Percentiles rank a stretch among this genome's conserved stretches.
phyloP scores from a whole-genome alignment of 2,888 invertebrate genomes.

The Himalopsyche kuldschensis region DNA sequence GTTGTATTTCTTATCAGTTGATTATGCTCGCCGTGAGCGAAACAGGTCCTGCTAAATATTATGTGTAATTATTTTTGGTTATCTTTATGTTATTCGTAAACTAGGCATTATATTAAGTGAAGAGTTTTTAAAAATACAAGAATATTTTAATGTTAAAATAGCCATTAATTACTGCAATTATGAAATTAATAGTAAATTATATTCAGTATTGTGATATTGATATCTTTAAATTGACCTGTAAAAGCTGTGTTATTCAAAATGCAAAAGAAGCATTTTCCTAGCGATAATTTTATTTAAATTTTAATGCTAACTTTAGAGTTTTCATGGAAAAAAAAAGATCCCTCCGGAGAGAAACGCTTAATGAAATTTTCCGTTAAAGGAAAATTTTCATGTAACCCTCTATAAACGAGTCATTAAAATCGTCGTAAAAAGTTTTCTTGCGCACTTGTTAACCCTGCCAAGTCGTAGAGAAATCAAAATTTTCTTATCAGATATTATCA shows the following conservation, averaged over 20 bases:
- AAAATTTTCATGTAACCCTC: not conserved
- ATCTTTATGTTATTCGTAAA: no score
- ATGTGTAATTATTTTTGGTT: no score
- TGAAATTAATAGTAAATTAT: no score
- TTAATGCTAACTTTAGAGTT: not conserved
- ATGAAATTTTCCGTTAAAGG: not conserved
- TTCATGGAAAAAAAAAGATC: not conserved
- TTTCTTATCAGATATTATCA: no score
- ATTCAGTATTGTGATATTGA: no score
- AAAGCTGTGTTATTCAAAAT: not conserved
- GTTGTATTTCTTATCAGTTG: no score
- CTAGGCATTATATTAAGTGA: no score
- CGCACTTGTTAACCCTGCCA: not conserved
- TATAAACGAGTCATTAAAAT: not conserved
- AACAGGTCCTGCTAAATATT: no score
- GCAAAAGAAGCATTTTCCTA: not conserved
- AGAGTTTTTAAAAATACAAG: no score
- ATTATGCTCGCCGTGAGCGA: no score
- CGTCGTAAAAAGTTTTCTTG: not conserved
- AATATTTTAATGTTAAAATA: no score
- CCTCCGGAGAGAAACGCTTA: not conserved
- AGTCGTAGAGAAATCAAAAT: not conserved
- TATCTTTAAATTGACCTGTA: not conserved
- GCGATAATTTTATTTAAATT: not conserved
- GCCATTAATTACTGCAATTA: no score